Evolutionary conservation across 2,888 invertebrate species (phyloP).

Genomic region (Deilephila porcellus): DNA sequence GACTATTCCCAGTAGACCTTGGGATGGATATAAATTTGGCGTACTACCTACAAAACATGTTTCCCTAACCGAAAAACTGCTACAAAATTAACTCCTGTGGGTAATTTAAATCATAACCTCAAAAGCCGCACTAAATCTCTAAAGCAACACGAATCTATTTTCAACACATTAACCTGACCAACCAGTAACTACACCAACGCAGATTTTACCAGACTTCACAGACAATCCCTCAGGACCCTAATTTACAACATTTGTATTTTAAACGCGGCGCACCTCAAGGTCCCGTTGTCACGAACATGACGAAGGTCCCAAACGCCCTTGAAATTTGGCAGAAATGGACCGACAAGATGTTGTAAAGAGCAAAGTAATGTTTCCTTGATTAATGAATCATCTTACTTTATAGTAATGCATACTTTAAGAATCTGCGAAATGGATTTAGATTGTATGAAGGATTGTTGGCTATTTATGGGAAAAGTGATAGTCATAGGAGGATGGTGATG

Average conservation of each 20-base stretch:
- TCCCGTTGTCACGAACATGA: slow-evolving; percentile 32
- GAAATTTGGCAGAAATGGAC: slow-evolving; percentile 27
- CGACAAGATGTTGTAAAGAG: slow-evolving; percentile 7
- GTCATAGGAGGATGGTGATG: too few relatives aligned
- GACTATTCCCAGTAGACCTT: too few relatives aligned
- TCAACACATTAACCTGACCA: neutral
- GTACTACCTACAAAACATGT: too few relatives aligned
- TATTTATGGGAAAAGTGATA: too few relatives aligned
- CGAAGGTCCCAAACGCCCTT: slow-evolving; percentile 37
- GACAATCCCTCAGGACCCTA: slow-evolving; percentile 1
- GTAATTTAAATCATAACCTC: too few relatives aligned
- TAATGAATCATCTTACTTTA: slow-evolving; percentile 35
- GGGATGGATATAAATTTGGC: too few relatives aligned
- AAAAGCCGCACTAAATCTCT: too few relatives aligned
- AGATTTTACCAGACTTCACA: neutral
- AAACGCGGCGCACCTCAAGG: slow-evolving; percentile 41
- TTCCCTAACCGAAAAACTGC: too few relatives aligned
- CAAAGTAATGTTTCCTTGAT: slow-evolving; percentile 20
- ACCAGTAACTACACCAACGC: neutral
- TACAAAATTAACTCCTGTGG: too few relatives aligned
- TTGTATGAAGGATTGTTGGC: neutral
- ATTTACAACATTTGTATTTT: slow-evolving; percentile 39
- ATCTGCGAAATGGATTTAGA: neutral
- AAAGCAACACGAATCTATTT: too few relatives aligned
- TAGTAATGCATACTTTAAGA: neutral